Conservation (phyloP, 1,140 invertebrate species). For the Ceratitis capitata region DNA sequence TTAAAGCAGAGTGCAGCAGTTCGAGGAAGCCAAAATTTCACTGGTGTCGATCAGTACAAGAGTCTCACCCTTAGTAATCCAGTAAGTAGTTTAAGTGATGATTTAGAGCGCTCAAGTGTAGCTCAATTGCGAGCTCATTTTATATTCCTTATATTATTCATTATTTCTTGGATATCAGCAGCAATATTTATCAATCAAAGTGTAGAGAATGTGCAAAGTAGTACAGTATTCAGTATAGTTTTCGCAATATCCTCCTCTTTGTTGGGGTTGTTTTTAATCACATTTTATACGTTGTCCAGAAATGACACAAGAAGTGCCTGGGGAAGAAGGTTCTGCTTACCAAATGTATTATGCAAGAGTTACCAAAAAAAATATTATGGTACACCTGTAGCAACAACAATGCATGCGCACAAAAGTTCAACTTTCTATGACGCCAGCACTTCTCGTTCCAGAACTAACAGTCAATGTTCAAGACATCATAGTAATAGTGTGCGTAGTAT, state of each 20-base stretch:
- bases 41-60: slow-evolving; percentile 65
- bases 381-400: slow-evolving; percentile 51
- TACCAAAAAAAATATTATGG: slow-evolving; percentile 16
- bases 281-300: slow-evolving; percentile 86
- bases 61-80: slow-evolving; percentile 72
- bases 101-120: slow-evolving; percentile 82
- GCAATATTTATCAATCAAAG: slow-evolving; percentile 68
- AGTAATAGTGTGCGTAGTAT: slow-evolving; percentile 60
- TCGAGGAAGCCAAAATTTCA: slow-evolving; percentile 47
- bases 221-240: slow-evolving; percentile 71
- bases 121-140: slow-evolving; percentile 84
- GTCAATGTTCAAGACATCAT: slow-evolving; percentile 68
- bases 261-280: slow-evolving; percentile 83
- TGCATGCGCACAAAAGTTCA: slow-evolving; percentile 54
- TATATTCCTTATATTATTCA: slow-evolving; percentile 79
- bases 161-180: slow-evolving; percentile 79
- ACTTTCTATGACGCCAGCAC: slow-evolving; percentile 63
- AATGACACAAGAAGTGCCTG: slow-evolving; percentile 83
- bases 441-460: slow-evolving; percentile 71
- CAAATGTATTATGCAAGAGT: neutral
- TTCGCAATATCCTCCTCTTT: slow-evolving; percentile 77
- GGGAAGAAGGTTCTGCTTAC: slow-evolving; percentile 55
- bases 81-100: slow-evolving; percentile 80
- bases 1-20: slow-evolving; percentile 66
- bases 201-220: slow-evolving; percentile 25